Percentiles rank a stretch among this genome's conserved stretches.
Conservation (phyloP, 2,113 vertebrate genomes). For the Chloebia gouldiae region DNA sequence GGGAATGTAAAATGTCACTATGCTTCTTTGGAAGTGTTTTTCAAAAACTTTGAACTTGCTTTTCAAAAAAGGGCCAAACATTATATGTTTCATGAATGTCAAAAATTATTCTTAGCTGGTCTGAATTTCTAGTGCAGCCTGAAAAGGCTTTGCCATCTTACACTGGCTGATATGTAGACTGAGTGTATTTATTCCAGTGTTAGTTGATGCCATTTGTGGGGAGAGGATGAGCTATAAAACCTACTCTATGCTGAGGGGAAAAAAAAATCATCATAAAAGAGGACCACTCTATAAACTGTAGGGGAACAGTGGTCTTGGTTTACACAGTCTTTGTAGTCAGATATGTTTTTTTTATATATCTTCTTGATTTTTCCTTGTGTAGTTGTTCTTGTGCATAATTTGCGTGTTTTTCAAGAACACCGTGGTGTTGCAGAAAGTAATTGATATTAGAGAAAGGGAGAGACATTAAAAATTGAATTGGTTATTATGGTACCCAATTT, state of each 20-base stretch:
- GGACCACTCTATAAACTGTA: neutral
- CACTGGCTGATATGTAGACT: neutral
- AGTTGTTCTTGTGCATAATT: neutral
- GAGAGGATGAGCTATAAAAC: neutral
- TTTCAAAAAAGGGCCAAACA: neutral
- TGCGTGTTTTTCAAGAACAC: neutral
- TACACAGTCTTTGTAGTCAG: neutral
- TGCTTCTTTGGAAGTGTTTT: neutral
- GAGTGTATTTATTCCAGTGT: neutral
- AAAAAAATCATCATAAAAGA: neutral
- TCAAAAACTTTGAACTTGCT: neutral
- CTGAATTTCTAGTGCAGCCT: neutral
- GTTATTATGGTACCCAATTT: neutral
- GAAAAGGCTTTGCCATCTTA: neutral
- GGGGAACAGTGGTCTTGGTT: neutral
- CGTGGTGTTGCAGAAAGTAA: neutral
- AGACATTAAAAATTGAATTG: constrained; percentile 24
- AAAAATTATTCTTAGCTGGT: neutral
- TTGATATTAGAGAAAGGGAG: neutral
- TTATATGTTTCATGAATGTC: neutral
- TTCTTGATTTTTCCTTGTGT: neutral
- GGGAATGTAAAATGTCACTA: neutral
- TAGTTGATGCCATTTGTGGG: neutral
- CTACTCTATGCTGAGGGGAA: neutral
- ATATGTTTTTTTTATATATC: neutral